These are phyloP conservation scores for Drosophila virilis DNA, from an alignment of 1,140 invertebrate genomes.

Conservation along the genomic window DNA sequence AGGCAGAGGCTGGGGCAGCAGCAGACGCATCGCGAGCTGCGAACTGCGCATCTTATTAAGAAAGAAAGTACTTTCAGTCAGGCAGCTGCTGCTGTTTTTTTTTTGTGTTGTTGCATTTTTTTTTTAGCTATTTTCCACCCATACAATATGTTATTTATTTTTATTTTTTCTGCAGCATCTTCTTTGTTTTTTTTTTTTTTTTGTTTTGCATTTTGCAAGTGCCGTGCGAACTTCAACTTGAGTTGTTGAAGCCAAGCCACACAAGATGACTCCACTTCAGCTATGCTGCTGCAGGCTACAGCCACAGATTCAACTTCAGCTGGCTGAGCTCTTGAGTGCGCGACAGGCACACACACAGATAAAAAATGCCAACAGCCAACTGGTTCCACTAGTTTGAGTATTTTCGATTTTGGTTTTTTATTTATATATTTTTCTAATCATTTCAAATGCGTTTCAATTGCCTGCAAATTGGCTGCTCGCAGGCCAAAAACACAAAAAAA, in stretches of 20 bases:
- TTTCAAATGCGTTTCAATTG: constrained; percentile 73
- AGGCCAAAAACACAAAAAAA: constrained; percentile 9
- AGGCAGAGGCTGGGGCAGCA: constrained; percentile 32
- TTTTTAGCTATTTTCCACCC: constrained; percentile 60
- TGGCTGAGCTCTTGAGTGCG: background rate
- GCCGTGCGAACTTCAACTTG: constrained; percentile 80
- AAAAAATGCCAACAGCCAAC: constrained; percentile 28
- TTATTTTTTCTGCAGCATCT: constrained; percentile 26
- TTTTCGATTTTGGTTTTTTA: constrained; percentile 45
- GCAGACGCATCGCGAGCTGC: constrained; percentile 56
- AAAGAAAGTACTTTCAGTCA: constrained; percentile 82
- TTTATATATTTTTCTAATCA: constrained; percentile 57
- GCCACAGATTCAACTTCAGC: constrained; percentile 12
- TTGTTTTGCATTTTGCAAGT: constrained; percentile 65
- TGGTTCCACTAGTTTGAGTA: constrained; percentile 67
- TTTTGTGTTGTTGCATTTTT: constrained; percentile 30
- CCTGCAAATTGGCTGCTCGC: constrained; percentile 47
- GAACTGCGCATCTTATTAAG: constrained; percentile 80
- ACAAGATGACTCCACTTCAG: constrained; percentile 67
- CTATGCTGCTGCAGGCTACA: background rate
- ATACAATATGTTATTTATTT: constrained; percentile 59
- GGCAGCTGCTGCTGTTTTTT: constrained; percentile 56
- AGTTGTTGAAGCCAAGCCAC: constrained; percentile 59
- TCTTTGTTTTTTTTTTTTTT: constrained; percentile 20
- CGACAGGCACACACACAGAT: background rate